Base-by-base conservation (phyloP, 1,140 invertebrate genomes). In the Camponotus vicinus region DNA sequence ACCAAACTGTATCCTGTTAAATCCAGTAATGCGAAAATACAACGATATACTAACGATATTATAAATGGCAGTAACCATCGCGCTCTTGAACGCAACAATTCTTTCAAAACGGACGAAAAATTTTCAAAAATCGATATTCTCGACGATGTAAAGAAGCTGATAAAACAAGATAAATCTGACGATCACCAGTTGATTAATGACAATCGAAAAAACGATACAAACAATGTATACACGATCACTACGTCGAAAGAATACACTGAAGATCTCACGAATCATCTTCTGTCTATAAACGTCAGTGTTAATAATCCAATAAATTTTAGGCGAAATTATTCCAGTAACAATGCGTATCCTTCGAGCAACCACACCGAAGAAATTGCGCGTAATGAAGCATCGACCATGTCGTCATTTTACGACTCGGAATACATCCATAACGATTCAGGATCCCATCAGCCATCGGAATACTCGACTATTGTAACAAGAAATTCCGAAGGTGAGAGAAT, bases 401-500 rank as follows among this genome's bases (percentile, higher is more conserved):
- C 45, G 15, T 11, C 49, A 3, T 13, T 21, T 52, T 27, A 40
- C 40, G 7, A 37, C 5, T 63, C 59, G 40, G 32, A 27, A 55
- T 49, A 75, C 18, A 34, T 7, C 45, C 49, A 52, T 52, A 52
- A 64, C 57, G 11, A 57, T 61, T 34, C 32, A 11, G 32, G 42
- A 84, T 18, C 67, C 34, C 27, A 32, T 66, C 75, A 71, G 15
- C 59, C 7, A 45, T 49, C 40, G 11, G 27, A 83, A 5, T 3
- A 49, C 6, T 49, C 55, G 40, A 11, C 32, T 9, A 8, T 2
- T 15, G 27, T 11, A 57, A 69, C 71, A 40, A 57, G 15, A 21
- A 77, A 87, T 15, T 69, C 37, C 0, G 40, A 77, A 89, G 88
- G 88, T 89, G 79, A 89, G 78, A 37, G 49, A 86, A 76, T 61